Evolutionary conservation across 2,797 vertebrate genomes (phyloP).

Genomic region (Sebastes cheni): DNA sequence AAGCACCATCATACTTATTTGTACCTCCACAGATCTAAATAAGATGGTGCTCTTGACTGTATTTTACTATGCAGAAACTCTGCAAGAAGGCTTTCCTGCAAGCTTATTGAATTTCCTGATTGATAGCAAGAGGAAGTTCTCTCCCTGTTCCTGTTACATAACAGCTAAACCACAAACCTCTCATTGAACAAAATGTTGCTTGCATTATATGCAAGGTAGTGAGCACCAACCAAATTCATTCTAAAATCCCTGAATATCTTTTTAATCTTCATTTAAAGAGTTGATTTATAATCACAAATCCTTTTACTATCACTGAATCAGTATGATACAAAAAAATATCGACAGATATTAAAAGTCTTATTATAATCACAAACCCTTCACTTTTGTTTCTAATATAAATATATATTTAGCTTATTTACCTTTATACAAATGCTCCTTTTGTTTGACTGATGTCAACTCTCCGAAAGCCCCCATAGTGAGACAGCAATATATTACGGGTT

Average conservation of each 20-base stretch:
- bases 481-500: not conserved
- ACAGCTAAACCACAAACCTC: conserved; percentile 29
- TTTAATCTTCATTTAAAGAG: not conserved
- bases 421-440: not conserved
- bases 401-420: not conserved
- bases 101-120: conserved; percentile 67
- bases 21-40: not conserved
- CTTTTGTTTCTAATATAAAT: not conserved
- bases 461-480: not conserved
- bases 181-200: conserved; percentile 14
- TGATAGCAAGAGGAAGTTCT: conserved; percentile 65
- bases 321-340: not conserved
- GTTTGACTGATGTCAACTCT: not conserved
- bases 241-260: not conserved
- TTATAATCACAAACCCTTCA: not conserved
- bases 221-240: not conserved
- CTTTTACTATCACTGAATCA: not conserved
- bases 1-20: not conserved
- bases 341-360: not conserved
- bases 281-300: not conserved
- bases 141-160: conserved; percentile 47
- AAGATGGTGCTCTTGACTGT: not conserved
- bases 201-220: not conserved
- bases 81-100: conserved; percentile 54
- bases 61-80: conserved; percentile 25